A percentile compares a stretch with the other conserved stretches of the same genome.
Evolutionary conservation across 2,797 vertebrate species (phyloP).

Genomic region (Schizopygopsis malacanthus): DNA sequence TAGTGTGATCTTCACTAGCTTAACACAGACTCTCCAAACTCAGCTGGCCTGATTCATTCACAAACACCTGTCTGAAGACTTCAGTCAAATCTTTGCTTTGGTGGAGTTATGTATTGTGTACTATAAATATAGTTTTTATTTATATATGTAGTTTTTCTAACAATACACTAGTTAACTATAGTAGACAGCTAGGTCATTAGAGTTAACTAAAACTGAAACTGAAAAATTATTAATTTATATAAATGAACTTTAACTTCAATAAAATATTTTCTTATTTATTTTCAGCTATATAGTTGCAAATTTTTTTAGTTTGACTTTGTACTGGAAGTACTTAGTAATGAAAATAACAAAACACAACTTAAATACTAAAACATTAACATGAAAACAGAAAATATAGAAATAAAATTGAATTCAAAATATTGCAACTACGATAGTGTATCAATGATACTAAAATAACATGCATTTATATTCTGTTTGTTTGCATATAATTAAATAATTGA

Average conservation of each 20-base stretch:
- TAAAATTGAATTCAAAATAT: background rate
- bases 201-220: background rate
- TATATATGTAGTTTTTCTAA: background rate
- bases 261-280: background rate
- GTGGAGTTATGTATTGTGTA: background rate
- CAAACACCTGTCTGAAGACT: conserved; percentile 11
- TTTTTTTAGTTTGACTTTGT: too few relatives aligned
- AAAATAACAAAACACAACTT: background rate
- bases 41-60: background rate
- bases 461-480: background rate
- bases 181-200: background rate
- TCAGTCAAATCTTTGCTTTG: background rate
- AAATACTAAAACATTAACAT: background rate
- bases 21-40: background rate
- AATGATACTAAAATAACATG: background rate
- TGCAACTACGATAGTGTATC: background rate
- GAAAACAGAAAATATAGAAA: background rate
- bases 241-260: too few relatives aligned
- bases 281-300: background rate
- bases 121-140: too few relatives aligned
- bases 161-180: background rate
- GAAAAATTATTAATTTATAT: background rate
- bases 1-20: background rate
- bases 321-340: too few relatives aligned
- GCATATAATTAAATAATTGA: background rate